phyloP scores from a whole-genome alignment of 2,113 vertebrate species.

The Ictalurus punctatus region DNA sequence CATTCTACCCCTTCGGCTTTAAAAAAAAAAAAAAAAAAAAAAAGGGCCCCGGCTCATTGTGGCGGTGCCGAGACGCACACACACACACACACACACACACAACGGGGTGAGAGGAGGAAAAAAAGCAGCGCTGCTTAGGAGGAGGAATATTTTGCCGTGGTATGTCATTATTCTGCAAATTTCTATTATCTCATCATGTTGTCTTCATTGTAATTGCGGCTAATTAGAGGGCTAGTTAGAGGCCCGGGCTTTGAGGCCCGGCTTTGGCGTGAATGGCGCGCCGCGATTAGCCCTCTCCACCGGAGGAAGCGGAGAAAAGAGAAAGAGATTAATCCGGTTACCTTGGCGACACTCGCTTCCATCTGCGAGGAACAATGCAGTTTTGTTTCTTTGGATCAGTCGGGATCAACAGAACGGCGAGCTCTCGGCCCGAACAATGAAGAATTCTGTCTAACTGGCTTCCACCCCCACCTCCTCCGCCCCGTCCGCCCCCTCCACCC shows the following conservation, averaged over 20 bases:
- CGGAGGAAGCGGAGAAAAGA: slow-evolving; percentile 98
- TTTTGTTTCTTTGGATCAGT: slow-evolving; percentile 99
- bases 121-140: slow-evolving; percentile 98
- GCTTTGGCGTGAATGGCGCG: slow-evolving; percentile 98
- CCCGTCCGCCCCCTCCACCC: slow-evolving; percentile 39
- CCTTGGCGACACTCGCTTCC: slow-evolving; percentile 99
- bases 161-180: slow-evolving; percentile 99
- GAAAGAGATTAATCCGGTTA: slow-evolving; percentile 99
- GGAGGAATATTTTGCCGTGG: slow-evolving; percentile 99
- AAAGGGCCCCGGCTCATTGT: slow-evolving; percentile 97
- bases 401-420: slow-evolving; percentile 87
- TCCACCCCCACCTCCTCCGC: slow-evolving; percentile 48
- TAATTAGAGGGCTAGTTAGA: slow-evolving; percentile 99
- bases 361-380: slow-evolving; percentile 99
- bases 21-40: not conserved
- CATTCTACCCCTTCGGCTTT: slow-evolving; percentile 97
- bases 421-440: slow-evolving; percentile 82
- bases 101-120: slow-evolving; percentile 50
- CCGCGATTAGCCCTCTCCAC: slow-evolving; percentile 99
- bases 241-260: slow-evolving; percentile 96
- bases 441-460: slow-evolving; percentile 83
- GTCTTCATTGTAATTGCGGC: slow-evolving; percentile 99
- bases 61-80: slow-evolving; percentile 66
- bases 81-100: not conserved
- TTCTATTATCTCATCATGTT: slow-evolving; percentile 99